These are phyloP conservation scores for Papilio gigon DNA, from an alignment of 2,888 invertebrate genomes.

Conservation along the genomic window DNA sequence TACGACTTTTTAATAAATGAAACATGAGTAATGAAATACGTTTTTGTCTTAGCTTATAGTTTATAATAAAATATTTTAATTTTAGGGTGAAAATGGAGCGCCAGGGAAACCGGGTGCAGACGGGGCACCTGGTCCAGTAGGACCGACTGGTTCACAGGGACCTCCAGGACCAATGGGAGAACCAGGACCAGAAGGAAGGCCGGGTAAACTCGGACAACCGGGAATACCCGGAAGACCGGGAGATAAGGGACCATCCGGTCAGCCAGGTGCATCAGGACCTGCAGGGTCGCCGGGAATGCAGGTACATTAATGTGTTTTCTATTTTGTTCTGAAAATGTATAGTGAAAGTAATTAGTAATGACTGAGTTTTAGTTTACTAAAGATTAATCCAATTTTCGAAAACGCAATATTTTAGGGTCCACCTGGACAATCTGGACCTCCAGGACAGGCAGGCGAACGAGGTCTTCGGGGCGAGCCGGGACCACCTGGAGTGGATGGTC, in stretches of 20 bases:
- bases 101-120: constrained; percentile 88
- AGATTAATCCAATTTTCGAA: background rate
- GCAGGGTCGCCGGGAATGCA: constrained; percentile 87
- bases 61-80: constrained; percentile 17
- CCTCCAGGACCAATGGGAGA: constrained; percentile 84
- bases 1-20: constrained; percentile 54
- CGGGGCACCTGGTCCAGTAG: constrained; percentile 87
- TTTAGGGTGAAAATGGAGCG: constrained; percentile 86
- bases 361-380: background rate
- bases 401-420: constrained; percentile 80
- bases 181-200: constrained; percentile 82
- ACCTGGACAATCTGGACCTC: constrained; percentile 84
- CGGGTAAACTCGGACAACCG: constrained; percentile 87
- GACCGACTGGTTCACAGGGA: constrained; percentile 86
- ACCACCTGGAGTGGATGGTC: constrained; percentile 89
- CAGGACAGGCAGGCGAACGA: constrained; percentile 87
- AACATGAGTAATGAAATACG: background rate
- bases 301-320: constrained; percentile 66
- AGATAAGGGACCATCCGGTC: constrained; percentile 88
- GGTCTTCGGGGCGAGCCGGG: constrained; percentile 88
- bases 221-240: constrained; percentile 88
- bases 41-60: background rate
- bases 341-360: background rate
- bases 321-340: background rate
- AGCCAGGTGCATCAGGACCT: constrained; percentile 84